Percentiles rank a stretch among this genome's conserved stretches.
phyloP scores from a whole-genome alignment of 2,797 vertebrate genomes.

The Furcifer pardalis region DNA sequence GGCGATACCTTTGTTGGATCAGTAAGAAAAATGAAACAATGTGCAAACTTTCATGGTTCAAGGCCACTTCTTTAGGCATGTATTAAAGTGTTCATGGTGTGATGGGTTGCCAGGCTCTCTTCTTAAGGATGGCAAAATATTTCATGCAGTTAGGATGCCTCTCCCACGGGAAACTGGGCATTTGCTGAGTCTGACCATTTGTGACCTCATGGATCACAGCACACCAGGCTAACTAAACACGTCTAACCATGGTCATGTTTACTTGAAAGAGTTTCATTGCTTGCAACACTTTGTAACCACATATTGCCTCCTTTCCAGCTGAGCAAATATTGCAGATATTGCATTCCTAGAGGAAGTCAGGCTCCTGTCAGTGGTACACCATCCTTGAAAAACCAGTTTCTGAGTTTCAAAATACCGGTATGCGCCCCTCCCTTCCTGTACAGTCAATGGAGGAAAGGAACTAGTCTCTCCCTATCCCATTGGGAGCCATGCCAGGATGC shows the following conservation, averaged over 20 bases:
- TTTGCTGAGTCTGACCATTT: too few species aligned
- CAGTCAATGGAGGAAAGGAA: conserved; percentile 1
- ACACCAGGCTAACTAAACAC: not conserved
- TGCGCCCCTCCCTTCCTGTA: too few species aligned
- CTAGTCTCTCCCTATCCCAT: not conserved
- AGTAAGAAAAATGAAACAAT: too few species aligned
- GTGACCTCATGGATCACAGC: too few species aligned
- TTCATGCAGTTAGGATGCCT: too few species aligned
- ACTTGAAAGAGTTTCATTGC: not conserved
- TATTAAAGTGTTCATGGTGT: too few species aligned
- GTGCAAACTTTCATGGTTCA: too few species aligned
- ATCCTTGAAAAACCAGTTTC: conserved; percentile 19
- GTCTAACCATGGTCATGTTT: not conserved
- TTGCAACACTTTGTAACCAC: not conserved
- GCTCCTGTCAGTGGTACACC: not conserved
- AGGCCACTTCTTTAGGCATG: too few species aligned
- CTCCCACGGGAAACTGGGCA: too few species aligned
- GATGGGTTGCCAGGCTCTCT: too few species aligned
- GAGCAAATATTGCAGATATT: not conserved
- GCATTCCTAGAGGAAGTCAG: not conserved
- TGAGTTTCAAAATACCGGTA: not conserved
- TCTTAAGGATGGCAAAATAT: too few species aligned
- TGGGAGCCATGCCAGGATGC: not conserved
- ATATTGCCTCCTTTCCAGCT: not conserved
- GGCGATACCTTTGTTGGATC: too few species aligned